These are phyloP conservation scores for Bombus pascuorum DNA, from an alignment of 1,140 invertebrate species.

Conservation along the genomic window DNA sequence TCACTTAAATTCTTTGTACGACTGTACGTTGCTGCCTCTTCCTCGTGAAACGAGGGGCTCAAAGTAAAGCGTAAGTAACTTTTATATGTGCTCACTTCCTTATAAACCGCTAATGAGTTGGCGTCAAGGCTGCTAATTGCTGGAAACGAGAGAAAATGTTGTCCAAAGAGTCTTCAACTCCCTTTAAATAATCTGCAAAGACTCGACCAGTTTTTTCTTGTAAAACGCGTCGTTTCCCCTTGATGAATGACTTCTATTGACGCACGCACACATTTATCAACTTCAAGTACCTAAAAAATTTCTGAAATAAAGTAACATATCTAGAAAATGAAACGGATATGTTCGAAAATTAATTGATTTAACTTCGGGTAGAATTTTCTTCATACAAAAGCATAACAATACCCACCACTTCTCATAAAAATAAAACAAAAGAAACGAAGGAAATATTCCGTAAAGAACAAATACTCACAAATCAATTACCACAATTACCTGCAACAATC, in stretches of 20 bases:
- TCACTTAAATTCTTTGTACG: constrained; percentile 59
- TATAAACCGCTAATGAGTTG: constrained; percentile 62
- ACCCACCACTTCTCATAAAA: neutral
- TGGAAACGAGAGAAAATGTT: constrained; percentile 38
- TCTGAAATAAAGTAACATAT: neutral
- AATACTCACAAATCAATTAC: neutral
- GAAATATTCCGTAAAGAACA: neutral
- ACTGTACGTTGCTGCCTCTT: constrained; percentile 4
- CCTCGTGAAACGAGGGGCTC: constrained; percentile 30
- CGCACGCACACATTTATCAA: neutral
- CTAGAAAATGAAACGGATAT: neutral
- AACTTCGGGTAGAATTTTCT: too few species aligned
- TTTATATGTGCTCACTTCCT: constrained; percentile 54
- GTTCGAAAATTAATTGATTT: too few species aligned
- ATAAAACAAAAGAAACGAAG: neutral
- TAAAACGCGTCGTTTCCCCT: too few species aligned
- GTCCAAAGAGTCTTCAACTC: constrained; percentile 17
- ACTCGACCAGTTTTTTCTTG: neutral
- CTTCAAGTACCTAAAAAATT: too few species aligned
- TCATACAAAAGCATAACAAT: neutral
- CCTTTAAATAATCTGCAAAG: constrained; percentile 22
- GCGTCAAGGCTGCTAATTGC: constrained; percentile 51
- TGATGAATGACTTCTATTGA: neutral
- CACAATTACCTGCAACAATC: neutral
- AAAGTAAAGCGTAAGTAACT: constrained; percentile 51